Evolutionary conservation across 2,797 vertebrate species (phyloP), one percentile per base, ranked within the genome.

Genomic region (Helicolenus hilgendorfi): DNA sequence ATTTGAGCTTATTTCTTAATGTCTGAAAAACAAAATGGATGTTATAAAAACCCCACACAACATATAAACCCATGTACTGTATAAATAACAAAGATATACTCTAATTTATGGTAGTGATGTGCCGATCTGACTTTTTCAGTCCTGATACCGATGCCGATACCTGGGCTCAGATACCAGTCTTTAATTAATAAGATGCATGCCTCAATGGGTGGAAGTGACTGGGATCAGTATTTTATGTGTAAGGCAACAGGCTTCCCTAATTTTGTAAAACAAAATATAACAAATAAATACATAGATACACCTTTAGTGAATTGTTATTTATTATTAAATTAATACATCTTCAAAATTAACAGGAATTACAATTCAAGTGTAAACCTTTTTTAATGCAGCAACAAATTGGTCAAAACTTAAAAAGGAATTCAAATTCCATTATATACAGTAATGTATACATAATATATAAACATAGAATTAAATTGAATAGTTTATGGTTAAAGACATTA

Each of bases 181-280:
- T 49, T 20, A 20, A 20, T 20, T 49, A 49, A 49, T 49, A 49
- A 1, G 45, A 18, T 49, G 0, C 0, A 20, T 49, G 45, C 45
- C 3, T 49, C 45, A 0, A 0, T 49, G 45, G 0, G 45, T 20
- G 18, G 18, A 49, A 49, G 45, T 20, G 18, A 0, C 7, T 20
- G 45, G 18, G 45, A 20, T 49, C 18, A 20, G 20, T 49, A 0
- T 49, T 45, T 0, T 45, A 45, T 45, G 41, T 45, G 15, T 45
- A 45, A 45, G 1, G 15, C 41, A 45, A 45, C 41, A 18, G 41
- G 0, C 45, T 1, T 49, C 45, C 45, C 45, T 49, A 0, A 49
- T 49, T 1, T 0, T 49, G 45, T 49, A 49, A 20, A 49, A 49
- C 18, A 49, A 49, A 49, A 49, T 49, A 2, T 49, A 49, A 49